Evolutionary conservation across 2,888 invertebrate species (phyloP).

Genomic region (Lordiphosa andalusiaca): DNA sequence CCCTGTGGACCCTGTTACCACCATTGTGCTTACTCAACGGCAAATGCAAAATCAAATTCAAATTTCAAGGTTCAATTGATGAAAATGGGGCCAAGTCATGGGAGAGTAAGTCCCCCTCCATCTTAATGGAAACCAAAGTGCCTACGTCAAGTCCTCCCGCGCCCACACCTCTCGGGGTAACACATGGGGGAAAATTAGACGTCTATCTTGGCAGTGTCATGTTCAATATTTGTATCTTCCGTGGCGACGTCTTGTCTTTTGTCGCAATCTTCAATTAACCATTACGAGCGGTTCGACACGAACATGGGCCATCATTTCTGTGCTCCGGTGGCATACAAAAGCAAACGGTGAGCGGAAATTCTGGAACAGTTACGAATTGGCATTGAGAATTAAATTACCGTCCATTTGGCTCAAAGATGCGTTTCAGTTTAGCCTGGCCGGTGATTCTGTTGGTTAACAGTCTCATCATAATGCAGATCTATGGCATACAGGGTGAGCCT

Average conservation of each 20-base stretch:
- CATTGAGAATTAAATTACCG: constrained; percentile 7
- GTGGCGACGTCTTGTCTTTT: constrained; percentile 13
- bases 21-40: no score
- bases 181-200: not conserved
- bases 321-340: constrained; percentile 53
- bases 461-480: constrained; percentile 56
- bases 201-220: constrained; percentile 1
- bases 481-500: constrained; percentile 58
- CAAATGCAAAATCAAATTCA: no score
- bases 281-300: constrained; percentile 49
- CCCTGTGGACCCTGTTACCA: no score
- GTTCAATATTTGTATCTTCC: constrained; percentile 9
- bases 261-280: constrained; percentile 67
- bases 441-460: constrained; percentile 41
- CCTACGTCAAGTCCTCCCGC: no score
- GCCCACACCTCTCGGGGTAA: no score
- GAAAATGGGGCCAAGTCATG: no score
- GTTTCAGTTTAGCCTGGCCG: constrained; percentile 36
- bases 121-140: no score
- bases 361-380: constrained; percentile 43
- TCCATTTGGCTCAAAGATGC: constrained; percentile 17
- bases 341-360: constrained; percentile 46
- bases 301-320: constrained; percentile 49
- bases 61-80: no score
- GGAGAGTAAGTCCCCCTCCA: no score